phyloP scores from a whole-genome alignment of 2,888 invertebrate species.

The Polydrusus cervinus region DNA sequence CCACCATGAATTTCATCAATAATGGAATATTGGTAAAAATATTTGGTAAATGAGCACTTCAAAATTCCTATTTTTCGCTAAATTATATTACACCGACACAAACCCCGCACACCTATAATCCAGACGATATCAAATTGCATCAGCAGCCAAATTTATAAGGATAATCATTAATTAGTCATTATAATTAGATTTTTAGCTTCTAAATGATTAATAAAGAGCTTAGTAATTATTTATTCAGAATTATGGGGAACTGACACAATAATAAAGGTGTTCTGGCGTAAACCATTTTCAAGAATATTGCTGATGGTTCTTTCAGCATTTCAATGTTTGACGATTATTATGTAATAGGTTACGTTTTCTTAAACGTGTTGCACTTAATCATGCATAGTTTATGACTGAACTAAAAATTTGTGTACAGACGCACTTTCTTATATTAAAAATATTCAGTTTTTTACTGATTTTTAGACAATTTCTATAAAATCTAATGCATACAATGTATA shows the following conservation, averaged over 20 bases:
- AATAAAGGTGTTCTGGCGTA: no score
- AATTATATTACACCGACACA: constrained; percentile 6
- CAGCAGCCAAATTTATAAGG: background rate
- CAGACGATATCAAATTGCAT: background rate
- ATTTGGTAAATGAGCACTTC: background rate
- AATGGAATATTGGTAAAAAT: background rate
- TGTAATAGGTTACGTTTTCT: no score
- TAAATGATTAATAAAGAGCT: constrained; percentile 14
- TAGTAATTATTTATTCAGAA: background rate
- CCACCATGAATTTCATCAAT: background rate
- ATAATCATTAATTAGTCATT: constrained; percentile 12
- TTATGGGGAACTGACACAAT: background rate
- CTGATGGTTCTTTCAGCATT: no score
- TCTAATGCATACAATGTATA: no score
- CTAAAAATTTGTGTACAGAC: no score
- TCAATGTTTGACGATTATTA: no score
- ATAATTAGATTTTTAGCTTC: constrained; percentile 10
- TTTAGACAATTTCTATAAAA: no score
- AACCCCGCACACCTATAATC: background rate
- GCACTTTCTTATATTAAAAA: no score
- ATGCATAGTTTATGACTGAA: no score
- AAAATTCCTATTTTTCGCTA: background rate
- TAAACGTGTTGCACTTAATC: no score
- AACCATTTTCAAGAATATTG: no score
- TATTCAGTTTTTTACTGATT: no score